Base-by-base conservation (phyloP, 2,888 invertebrate species). In the Scaptomyza cyrtandrae region DNA sequence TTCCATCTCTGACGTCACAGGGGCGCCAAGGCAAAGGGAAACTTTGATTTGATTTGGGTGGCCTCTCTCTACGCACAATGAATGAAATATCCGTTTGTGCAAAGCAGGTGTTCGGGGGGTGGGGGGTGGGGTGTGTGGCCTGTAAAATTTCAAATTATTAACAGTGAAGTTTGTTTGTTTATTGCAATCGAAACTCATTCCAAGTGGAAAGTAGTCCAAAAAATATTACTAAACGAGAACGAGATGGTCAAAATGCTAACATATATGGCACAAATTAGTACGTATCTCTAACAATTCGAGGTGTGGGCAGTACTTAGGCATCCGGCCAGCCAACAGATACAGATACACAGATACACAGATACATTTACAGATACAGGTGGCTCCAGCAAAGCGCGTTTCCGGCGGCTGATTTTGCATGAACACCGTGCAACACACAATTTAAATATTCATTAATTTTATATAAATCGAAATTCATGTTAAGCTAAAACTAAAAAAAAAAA, bases 361-460 rank as follows among this genome's bases (percentile, higher is more conserved):
- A 71, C n/a, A n/a, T n/a, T n/a, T n/a, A n/a, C 61, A 65, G 29
- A 46, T 55, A 75, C 80, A 75, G 71, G 72, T 81, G 80, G 77
- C 77, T 80, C 81, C 78, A 86, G 66, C 69, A 75, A 83, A 75
- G 87, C 82, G 87, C 85, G 87, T 83, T 83, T 83, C 82, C 87
- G 82, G 82, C 72, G 78, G 75, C 78, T 39, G 65, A 56, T 71
- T 84, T 84, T 69, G 75, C 78, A 73, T 84, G 81, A 71, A 74
- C n/a, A 69, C 67, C 61, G 31, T 60, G 66, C 50, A 56, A 62
- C 60, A 37, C 37, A 81, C 85, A 82, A 82, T 85, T 87, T 81
- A 82, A 85, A 87, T 85, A 85, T 85, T 85, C 83, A 84, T 84
- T 84, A 75, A 85, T 85, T 85, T 87, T 67, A 87, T 87, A 79